phyloP scores from a whole-genome alignment of 2,888 invertebrate genomes.

The Oligia latruncula region DNA sequence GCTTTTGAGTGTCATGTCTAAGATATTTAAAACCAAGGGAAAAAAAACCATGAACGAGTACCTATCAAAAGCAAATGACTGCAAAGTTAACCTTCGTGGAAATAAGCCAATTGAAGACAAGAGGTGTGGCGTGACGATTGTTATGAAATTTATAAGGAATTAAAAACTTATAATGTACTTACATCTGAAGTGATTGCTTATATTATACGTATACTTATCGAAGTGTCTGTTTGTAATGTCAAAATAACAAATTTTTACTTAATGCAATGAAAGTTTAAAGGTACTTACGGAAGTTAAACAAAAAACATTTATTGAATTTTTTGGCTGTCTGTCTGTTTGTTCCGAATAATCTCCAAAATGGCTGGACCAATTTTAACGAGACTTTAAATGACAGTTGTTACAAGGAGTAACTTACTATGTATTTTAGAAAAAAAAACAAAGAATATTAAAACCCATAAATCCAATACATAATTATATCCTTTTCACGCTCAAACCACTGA shows the following conservation, averaged over 20 bases:
- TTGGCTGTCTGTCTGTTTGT: no score
- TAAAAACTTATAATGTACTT: constrained; percentile 1
- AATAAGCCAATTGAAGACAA: constrained; percentile 22
- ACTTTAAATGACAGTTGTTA: not conserved
- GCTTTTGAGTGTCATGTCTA: not conserved
- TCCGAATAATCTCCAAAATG: no score
- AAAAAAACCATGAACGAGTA: not conserved
- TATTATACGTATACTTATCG: no score
- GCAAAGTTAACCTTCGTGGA: constrained; percentile 18
- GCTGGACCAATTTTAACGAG: not conserved
- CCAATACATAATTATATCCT: not conserved
- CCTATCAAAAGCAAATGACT: constrained; percentile 1
- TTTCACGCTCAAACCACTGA: not conserved
- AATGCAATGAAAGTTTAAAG: no score
- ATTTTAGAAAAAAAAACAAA: no score
- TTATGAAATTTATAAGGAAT: constrained; percentile 12
- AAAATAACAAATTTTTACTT: no score
- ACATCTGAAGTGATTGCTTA: constrained; percentile 12
- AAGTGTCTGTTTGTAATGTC: no score
- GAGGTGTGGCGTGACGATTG: constrained; percentile 11
- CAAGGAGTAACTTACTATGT: no score
- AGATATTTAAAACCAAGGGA: not conserved
- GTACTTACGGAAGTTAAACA: no score
- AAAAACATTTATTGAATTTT: no score
- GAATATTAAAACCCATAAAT: not conserved